These are phyloP conservation scores for Carduelis carduelis DNA, from an alignment of 2,797 vertebrate species.

Conservation along the genomic window DNA sequence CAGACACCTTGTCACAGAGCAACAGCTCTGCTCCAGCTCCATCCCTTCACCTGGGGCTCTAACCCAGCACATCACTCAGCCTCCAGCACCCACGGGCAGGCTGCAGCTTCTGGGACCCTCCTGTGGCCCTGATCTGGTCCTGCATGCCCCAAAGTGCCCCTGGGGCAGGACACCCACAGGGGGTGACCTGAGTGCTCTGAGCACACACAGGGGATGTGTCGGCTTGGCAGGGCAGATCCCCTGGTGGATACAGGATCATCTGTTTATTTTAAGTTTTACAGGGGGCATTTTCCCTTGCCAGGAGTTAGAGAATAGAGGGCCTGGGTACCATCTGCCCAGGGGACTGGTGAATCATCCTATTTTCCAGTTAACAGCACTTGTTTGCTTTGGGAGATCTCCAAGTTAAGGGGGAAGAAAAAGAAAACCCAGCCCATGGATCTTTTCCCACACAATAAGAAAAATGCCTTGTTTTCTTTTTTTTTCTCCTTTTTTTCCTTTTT, in stretches of 20 bases:
- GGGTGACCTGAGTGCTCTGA: not conserved
- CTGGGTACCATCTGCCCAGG: conserved; percentile 67
- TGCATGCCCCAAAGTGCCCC: not conserved
- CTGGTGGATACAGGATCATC: not conserved
- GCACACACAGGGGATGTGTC: accelerated
- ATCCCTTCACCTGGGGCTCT: not conserved
- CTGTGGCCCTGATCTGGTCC: not conserved
- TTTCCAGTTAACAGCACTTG: conserved; percentile 65
- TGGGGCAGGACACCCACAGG: not conserved
- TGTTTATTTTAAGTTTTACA: conserved; percentile 44
- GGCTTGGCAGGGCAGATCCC: not conserved
- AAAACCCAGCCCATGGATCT: conserved; percentile 60
- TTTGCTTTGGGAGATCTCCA: conserved; percentile 69
- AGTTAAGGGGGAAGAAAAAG: conserved; percentile 59
- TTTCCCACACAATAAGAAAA: conserved; percentile 71
- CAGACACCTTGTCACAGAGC: not conserved
- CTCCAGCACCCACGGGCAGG: not conserved
- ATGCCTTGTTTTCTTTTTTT: conserved; percentile 1
- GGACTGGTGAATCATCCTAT: conserved; percentile 69
- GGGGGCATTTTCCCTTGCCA: conserved; percentile 63
- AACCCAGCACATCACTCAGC: not conserved
- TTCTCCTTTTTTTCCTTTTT: no score
- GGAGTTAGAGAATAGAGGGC: conserved; percentile 51
- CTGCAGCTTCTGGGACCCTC: not conserved
- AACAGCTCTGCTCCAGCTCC: not conserved